phyloP scores from a whole-genome alignment of 2,113 vertebrate genomes.

The Otocyon megalotis region DNA sequence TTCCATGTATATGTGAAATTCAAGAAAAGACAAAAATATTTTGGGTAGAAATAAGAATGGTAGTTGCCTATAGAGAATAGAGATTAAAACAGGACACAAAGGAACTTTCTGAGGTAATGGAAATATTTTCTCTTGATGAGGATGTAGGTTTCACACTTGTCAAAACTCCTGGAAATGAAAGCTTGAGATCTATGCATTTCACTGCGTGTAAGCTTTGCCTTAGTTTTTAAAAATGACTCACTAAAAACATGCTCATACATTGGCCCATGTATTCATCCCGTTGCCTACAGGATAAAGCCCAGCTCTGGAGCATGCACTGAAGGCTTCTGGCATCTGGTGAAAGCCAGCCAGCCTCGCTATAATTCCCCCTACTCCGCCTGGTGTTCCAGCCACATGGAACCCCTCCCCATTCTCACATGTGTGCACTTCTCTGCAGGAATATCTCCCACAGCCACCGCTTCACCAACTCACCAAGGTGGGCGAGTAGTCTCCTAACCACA shows the following conservation, averaged over 20 bases:
- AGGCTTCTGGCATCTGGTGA: background rate
- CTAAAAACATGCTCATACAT: background rate
- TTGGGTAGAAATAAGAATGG: background rate
- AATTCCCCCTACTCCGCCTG: background rate
- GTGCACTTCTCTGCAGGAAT: background rate
- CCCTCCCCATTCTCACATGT: background rate
- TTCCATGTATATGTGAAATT: background rate
- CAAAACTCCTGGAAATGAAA: background rate
- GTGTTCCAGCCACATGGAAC: background rate
- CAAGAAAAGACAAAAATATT: background rate
- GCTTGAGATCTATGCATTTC: background rate
- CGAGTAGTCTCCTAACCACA: background rate
- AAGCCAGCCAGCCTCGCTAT: background rate
- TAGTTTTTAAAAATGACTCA: background rate
- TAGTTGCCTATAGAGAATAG: fast-evolving
- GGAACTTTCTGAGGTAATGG: background rate
- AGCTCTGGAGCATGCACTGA: fast-evolving
- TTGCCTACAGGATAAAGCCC: background rate
- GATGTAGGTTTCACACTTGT: background rate
- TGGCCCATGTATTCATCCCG: background rate
- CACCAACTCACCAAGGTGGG: background rate
- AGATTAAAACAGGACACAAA: background rate
- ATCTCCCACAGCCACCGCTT: background rate
- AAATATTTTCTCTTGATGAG: background rate
- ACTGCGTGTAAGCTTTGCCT: background rate